Evolutionary conservation across 2,888 invertebrate genomes (phyloP).

Genomic region (Tolmerus cingulatus): DNA sequence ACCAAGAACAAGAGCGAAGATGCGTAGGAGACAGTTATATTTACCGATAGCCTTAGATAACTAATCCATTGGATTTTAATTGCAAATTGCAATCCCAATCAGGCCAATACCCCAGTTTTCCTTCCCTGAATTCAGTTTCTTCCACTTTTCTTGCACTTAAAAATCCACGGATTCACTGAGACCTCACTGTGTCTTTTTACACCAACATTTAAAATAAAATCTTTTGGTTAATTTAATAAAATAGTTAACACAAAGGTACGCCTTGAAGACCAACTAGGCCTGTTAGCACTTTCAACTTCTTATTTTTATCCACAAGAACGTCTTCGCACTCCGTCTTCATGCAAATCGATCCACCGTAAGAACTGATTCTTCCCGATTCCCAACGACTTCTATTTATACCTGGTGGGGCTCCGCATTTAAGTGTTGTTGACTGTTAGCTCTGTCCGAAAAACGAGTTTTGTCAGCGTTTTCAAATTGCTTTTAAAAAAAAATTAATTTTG

Average conservation of each 20-base stretch:
- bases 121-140: neutral
- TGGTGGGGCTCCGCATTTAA: conserved; percentile 1
- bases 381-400: conserved; percentile 47
- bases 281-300: neutral
- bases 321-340: neutral
- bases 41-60: conserved; percentile 42
- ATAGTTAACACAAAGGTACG: neutral
- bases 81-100: neutral
- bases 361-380: conserved; percentile 47
- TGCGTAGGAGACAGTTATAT: conserved; percentile 44
- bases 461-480: neutral
- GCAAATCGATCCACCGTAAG: conserved; percentile 38
- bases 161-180: neutral
- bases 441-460: conserved; percentile 26
- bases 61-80: conserved; percentile 45
- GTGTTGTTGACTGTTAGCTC: conserved; percentile 10
- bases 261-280: neutral
- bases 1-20: conserved; percentile 15
- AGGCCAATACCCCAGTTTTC: neutral
- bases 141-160: neutral
- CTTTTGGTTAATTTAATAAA: neutral
- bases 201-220: neutral
- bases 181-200: neutral
- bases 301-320: neutral
- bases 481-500: neutral